phyloP scores from a whole-genome alignment of 2,888 invertebrate species.

The Notocelia uddmanniana region DNA sequence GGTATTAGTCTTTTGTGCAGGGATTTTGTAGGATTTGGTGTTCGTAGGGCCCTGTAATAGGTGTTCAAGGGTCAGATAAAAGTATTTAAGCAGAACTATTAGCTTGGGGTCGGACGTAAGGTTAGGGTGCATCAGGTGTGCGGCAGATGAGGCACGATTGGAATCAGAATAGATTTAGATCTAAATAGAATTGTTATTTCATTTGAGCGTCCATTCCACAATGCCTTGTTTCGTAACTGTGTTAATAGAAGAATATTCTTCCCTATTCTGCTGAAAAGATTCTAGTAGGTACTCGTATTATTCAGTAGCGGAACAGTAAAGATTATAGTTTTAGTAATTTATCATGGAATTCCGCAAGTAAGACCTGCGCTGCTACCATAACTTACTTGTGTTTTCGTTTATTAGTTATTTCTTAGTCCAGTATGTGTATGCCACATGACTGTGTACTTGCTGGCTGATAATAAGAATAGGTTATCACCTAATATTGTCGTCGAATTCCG shows the following conservation, averaged over 20 bases:
- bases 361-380: no score
- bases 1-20: conserved; percentile 83
- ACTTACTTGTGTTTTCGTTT: no score
- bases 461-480: no score
- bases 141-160: conserved; percentile 61
- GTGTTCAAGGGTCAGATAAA: conserved; percentile 77
- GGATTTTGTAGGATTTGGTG: conserved; percentile 76
- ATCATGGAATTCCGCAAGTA: no score
- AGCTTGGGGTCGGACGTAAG: conserved; percentile 61
- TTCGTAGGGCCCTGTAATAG: conserved; percentile 69
- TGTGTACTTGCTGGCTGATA: no score
- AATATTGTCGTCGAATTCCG: no score
- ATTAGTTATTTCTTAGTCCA: no score
- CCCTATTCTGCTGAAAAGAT: no score
- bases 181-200: conserved; percentile 36
- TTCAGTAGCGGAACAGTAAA: no score
- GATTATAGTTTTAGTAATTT: no score
- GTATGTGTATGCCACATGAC: no score
- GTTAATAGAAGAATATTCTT: not conserved
- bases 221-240: not conserved
- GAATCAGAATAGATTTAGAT: conserved; percentile 38
- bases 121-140: conserved; percentile 44
- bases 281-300: no score
- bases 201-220: conserved; percentile 14
- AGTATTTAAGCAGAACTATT: conserved; percentile 74